phyloP scores from a whole-genome alignment of 2,797 vertebrate genomes.

The Parauchenoglanis ngamensis region DNA sequence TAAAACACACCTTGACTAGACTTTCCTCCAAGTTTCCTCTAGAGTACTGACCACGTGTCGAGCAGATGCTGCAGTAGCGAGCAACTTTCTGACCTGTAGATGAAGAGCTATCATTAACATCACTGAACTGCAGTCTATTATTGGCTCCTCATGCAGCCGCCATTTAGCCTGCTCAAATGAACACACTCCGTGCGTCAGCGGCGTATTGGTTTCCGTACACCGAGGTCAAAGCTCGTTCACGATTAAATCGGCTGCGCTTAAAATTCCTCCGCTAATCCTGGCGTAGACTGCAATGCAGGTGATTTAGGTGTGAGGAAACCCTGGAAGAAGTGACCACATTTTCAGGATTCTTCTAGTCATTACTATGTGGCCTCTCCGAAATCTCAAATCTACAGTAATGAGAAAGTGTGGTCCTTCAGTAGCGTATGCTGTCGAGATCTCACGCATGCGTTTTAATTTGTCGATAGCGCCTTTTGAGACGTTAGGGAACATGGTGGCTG shows the following conservation, averaged over 20 bases:
- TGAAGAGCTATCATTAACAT: slow-evolving; percentile 70
- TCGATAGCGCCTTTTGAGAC: slow-evolving; percentile 64
- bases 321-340: slow-evolving; percentile 60
- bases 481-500: slow-evolving; percentile 66
- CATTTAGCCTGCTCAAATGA: slow-evolving; percentile 15
- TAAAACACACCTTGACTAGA: slow-evolving; percentile 80
- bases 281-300: slow-evolving; percentile 58
- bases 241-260: neutral
- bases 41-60: slow-evolving; percentile 72
- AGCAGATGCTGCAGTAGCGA: slow-evolving; percentile 78
- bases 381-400: slow-evolving; percentile 8
- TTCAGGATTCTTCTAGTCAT: slow-evolving; percentile 47
- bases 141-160: slow-evolving; percentile 58
- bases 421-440: slow-evolving; percentile 46
- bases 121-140: slow-evolving; percentile 73
- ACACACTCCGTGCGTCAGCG: neutral
- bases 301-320: slow-evolving; percentile 41
- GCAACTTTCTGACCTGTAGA: slow-evolving; percentile 73
- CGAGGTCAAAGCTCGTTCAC: neutral
- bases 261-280: slow-evolving; percentile 43
- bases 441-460: slow-evolving; percentile 68
- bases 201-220: neutral
- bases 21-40: slow-evolving; percentile 80
- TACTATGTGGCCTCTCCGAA: neutral
- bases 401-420: slow-evolving; percentile 58